Evolutionary conservation across 2,888 invertebrate genomes (phyloP).

Genomic region (Cenopis cana): DNA sequence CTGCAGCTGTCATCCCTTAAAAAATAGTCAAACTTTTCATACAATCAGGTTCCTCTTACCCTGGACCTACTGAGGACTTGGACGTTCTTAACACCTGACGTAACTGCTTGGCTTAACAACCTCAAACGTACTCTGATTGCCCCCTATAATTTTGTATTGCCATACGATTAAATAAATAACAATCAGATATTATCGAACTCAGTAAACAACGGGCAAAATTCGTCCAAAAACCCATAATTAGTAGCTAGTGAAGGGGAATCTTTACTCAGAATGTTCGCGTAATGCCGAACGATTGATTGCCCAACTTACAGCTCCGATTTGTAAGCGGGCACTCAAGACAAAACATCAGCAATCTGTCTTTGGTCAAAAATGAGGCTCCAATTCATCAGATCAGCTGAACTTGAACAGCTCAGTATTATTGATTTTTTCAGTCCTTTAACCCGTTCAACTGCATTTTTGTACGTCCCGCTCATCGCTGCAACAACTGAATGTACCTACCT

Average conservation of each 20-base stretch:
- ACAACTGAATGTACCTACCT: neutral
- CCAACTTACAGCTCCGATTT: neutral
- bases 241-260: neutral
- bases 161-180: too few relatives aligned
- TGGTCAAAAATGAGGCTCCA: constrained; percentile 8
- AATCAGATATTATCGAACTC: too few relatives aligned
- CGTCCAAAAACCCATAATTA: too few relatives aligned
- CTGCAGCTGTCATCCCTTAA: too few relatives aligned
- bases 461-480: neutral
- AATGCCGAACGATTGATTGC: neutral
- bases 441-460: neutral
- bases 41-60: too few relatives aligned
- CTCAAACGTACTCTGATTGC: too few relatives aligned
- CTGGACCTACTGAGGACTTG: too few relatives aligned
- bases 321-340: neutral
- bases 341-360: constrained; percentile 4
- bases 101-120: too few relatives aligned
- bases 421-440: neutral
- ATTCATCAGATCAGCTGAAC: constrained; percentile 14
- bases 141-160: too few relatives aligned
- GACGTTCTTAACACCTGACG: too few relatives aligned
- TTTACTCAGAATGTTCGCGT: constrained; percentile 1
- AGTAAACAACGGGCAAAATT: too few relatives aligned
- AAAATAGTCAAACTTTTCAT: too few relatives aligned
- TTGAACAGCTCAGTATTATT: neutral